Evolutionary conservation across 92 coral and sea anemone genomes (phyloP).

Genomic region (Epizoanthus illoricatus): DNA sequence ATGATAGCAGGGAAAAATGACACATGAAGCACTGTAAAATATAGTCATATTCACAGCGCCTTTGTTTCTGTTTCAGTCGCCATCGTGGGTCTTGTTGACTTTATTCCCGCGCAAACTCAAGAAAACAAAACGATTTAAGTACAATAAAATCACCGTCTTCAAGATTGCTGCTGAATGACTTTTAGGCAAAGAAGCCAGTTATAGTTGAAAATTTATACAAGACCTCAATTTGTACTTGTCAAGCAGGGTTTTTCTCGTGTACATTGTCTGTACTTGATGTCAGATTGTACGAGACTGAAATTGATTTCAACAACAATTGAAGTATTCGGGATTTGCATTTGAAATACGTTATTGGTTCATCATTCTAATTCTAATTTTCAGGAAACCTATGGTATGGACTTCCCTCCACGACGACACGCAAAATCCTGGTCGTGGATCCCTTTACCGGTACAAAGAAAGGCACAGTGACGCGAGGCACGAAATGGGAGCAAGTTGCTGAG

Average conservation of each 20-base stretch:
- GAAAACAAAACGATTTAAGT: neutral
- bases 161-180: neutral
- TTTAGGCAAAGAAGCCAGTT: neutral
- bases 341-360: conserved; percentile 10
- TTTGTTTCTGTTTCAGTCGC: too few species aligned
- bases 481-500: conserved; percentile 54
- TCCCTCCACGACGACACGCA: conserved; percentile 37
- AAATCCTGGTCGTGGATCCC: conserved; percentile 50
- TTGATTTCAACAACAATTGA: neutral
- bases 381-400: conserved; percentile 54
- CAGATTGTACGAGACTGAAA: conserved; percentile 3
- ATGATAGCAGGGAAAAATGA: too few species aligned
- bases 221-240: too few species aligned
- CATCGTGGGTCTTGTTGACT: too few species aligned
- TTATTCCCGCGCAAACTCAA: too few species aligned
- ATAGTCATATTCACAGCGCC: too few species aligned
- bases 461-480: conserved; percentile 44
- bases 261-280: neutral
- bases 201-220: neutral
- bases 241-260: too few species aligned
- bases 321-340: neutral
- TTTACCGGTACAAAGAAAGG: conserved; percentile 58
- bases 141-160: too few species aligned
- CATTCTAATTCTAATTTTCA: conserved; percentile 31
- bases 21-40: too few species aligned